Conservation (phyloP, 1,140 invertebrate genomes). For the Venturia canescens region DNA sequence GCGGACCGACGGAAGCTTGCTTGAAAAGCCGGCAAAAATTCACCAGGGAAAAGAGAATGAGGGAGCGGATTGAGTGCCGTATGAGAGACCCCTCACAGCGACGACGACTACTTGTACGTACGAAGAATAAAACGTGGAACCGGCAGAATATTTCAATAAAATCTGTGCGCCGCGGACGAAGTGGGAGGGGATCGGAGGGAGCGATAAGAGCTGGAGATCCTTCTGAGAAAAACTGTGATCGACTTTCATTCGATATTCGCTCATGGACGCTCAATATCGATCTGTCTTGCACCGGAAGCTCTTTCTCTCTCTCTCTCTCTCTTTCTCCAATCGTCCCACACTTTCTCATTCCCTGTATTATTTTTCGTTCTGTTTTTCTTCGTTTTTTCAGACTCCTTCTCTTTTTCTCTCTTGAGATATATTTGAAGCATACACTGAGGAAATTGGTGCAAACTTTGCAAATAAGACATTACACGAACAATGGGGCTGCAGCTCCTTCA, state of each 20-base stretch:
- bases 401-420: neutral
- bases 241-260: slow-evolving; percentile 30
- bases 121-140: slow-evolving; percentile 31
- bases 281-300: neutral
- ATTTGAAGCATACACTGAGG: neutral
- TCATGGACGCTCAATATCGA: slow-evolving; percentile 8
- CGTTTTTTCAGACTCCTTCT: neutral
- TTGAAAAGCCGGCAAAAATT: slow-evolving; percentile 30
- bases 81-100: slow-evolving; percentile 1
- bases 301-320: neutral
- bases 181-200: neutral
- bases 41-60: slow-evolving; percentile 40
- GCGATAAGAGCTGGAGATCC: neutral
- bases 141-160: slow-evolving; percentile 38
- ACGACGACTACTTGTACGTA: slow-evolving; percentile 24
- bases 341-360: neutral
- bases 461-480: slow-evolving; percentile 52
- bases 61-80: slow-evolving; percentile 26
- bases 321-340: neutral
- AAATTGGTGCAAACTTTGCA: neutral
- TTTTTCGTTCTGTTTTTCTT: neutral
- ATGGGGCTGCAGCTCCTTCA: slow-evolving; percentile 15
- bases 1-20: neutral
- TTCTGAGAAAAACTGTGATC: slow-evolving; percentile 6
- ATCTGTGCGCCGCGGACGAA: slow-evolving; percentile 2